Percentiles rank a stretch among this genome's conserved stretches.
Evolutionary conservation across 2,888 invertebrate species (phyloP).

Genomic region (Nipponacmea schrenckii): DNA sequence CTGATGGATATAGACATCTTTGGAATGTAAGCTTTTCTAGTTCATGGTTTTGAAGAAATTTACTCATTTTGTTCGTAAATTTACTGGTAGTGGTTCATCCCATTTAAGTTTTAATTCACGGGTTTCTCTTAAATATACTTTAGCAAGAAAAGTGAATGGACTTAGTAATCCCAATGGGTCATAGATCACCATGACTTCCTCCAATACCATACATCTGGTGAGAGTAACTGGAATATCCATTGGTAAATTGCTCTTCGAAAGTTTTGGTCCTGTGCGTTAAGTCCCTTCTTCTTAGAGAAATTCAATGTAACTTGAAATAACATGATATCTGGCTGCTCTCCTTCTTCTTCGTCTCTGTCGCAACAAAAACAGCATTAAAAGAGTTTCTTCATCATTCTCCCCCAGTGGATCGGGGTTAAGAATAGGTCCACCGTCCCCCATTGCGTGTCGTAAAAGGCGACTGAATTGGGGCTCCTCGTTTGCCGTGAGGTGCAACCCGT

Average conservation of each 20-base stretch:
- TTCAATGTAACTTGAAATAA: slow-evolving; percentile 10
- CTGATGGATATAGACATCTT: slow-evolving; percentile 7
- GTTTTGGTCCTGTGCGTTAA: not conserved
- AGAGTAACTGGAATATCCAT: not conserved
- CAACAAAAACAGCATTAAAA: too few relatives aligned
- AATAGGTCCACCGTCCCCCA: too few relatives aligned
- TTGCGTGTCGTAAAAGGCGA: too few relatives aligned
- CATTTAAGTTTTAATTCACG: slow-evolving; percentile 10
- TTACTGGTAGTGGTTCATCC: slow-evolving; percentile 15
- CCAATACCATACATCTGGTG: not conserved
- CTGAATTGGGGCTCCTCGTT: too few relatives aligned
- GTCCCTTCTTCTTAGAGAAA: slow-evolving; percentile 8
- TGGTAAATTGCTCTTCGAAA: not conserved
- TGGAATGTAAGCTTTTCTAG: slow-evolving; percentile 11
- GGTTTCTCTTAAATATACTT: slow-evolving; percentile 17
- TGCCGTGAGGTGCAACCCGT: too few relatives aligned
- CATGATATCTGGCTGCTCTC: slow-evolving; percentile 6
- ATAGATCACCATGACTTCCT: slow-evolving; percentile 7
- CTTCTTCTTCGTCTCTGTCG: too few relatives aligned
- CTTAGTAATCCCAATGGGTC: slow-evolving; percentile 9
- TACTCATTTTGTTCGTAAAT: not conserved
- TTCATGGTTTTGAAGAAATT: slow-evolving; percentile 13
- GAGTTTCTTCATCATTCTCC: too few relatives aligned
- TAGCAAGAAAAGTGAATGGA: slow-evolving; percentile 14
- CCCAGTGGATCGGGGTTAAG: too few relatives aligned